Base-by-base conservation (phyloP, 2,113 vertebrate genomes). In the Trogon melanurus region DNA sequence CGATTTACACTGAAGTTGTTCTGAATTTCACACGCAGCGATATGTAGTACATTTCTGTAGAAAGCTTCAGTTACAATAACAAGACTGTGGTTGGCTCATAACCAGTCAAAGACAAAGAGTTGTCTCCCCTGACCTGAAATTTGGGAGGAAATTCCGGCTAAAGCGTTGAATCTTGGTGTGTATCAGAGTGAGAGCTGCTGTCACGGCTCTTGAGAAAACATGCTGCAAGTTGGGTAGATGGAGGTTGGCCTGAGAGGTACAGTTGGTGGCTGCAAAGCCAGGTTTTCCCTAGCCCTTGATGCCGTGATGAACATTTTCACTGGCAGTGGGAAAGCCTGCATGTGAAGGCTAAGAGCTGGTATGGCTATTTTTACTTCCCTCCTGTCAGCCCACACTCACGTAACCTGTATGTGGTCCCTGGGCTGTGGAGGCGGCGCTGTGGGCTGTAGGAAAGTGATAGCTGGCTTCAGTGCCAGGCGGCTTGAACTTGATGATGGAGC, bases 351-450 rank as follows among this genome's bases (percentile, higher is more conserved):
- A 78, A 72, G 79, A 57, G 50, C 81, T 79, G n/a, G 14, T 60
- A 10, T 1, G 12, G 50, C 74, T 93, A 72, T 93, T 94, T 96
- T 93, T 95, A 69, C 36, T 80, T 90, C 25, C 16, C 57, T 90
- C 13, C 48, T 93, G 67, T 74, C 90, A 86, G 27, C 88, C 69
- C 61, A 81, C 90, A 16, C 85, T 92, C 11, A 0, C 5, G 13
- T 89, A 91, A 91, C 93, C 89, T 93, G 79, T 64, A 25, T 50
- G 56, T 61, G 72, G 85, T 60, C 71, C 48, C 36, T 67, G 62
- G 22, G 29, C 67, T 91, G 36, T 50, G 84, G 67, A 66, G 84
- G 71, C 16, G 0, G 56, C 51, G 16, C 61, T 89, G 90, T 86
- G 81, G 78, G 78, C 69, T 89, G 69, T 69, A 58, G 73, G 73